Conservation (phyloP, 1,140 invertebrate genomes). For the Trachymyrmex septentrionalis region DNA sequence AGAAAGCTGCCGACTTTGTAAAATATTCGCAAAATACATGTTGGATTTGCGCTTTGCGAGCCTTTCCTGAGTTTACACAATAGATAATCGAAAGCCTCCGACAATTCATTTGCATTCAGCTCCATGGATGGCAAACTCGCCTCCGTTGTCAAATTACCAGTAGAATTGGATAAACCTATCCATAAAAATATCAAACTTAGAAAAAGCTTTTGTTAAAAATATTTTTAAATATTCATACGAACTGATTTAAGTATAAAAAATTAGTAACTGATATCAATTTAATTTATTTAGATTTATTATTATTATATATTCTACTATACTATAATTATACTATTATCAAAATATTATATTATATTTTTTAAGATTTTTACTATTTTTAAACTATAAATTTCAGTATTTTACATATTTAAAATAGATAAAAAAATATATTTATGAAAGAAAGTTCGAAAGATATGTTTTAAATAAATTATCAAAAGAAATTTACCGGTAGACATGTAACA, state of each 20-base stretch:
- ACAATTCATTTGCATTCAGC: conserved; percentile 88
- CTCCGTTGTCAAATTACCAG: conserved; percentile 88
- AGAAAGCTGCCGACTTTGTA: conserved; percentile 89
- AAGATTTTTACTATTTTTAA: conserved; percentile 1
- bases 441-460: not conserved
- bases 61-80: conserved; percentile 91
- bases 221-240: conserved; percentile 7
- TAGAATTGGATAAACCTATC: conserved; percentile 89
- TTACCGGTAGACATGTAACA: conserved; percentile 92
- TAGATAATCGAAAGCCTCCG: conserved; percentile 91
- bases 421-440: not conserved
- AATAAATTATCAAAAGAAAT: conserved; percentile 37
- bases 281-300: conserved; percentile 15
- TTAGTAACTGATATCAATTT: not conserved
- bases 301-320: not conserved
- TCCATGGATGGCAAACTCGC: conserved; percentile 87
- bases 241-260: not conserved
- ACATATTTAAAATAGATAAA: not conserved
- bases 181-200: conserved; percentile 44
- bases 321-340: not conserved
- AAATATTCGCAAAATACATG: conserved; percentile 91
- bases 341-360: not conserved
- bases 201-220: conserved; percentile 34
- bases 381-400: not conserved
- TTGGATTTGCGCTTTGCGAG: conserved; percentile 88